phyloP scores from a whole-genome alignment of 1,140 invertebrate genomes.

The Dinothrombium tinctorium region DNA sequence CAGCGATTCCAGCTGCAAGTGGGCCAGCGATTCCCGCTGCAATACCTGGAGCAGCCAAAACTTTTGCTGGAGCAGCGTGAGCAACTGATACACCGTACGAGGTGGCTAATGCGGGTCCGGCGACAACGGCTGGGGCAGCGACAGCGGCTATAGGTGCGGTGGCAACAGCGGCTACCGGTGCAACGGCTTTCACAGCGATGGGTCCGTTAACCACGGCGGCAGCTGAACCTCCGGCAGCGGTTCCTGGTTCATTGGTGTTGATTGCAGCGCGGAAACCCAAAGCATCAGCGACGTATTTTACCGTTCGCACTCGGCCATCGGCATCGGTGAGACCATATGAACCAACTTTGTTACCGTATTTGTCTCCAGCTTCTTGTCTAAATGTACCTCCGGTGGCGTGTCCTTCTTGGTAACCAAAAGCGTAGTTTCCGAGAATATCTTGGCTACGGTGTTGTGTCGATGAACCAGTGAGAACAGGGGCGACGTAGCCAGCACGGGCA shows the following conservation, averaged over 20 bases:
- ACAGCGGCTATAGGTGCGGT: constrained; percentile 13
- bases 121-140: constrained; percentile 1
- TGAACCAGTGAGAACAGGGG: constrained; percentile 16
- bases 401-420: constrained; percentile 18
- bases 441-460: constrained; percentile 15
- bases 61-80: constrained; percentile 6
- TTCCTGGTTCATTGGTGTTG: constrained; percentile 17
- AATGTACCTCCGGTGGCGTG: constrained; percentile 18
- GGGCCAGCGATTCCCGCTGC: no score
- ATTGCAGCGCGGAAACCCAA: constrained; percentile 12
- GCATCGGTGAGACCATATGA: constrained; percentile 17
- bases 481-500: no score
- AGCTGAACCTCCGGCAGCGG: constrained; percentile 14
- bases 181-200: not conserved
- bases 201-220: not conserved
- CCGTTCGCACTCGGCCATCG: constrained; percentile 16
- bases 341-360: constrained; percentile 14
- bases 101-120: constrained; percentile 1
- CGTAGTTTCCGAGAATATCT: constrained; percentile 17
- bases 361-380: constrained; percentile 15
- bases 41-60: no score
- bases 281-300: constrained; percentile 17
- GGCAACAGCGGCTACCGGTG: constrained; percentile 5
- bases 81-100: not conserved
- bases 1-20: no score